A percentile compares a stretch with the other conserved stretches of the same genome.
phyloP scores from a whole-genome alignment of 1,140 invertebrate genomes.

The Acyrthosiphon pisum region DNA sequence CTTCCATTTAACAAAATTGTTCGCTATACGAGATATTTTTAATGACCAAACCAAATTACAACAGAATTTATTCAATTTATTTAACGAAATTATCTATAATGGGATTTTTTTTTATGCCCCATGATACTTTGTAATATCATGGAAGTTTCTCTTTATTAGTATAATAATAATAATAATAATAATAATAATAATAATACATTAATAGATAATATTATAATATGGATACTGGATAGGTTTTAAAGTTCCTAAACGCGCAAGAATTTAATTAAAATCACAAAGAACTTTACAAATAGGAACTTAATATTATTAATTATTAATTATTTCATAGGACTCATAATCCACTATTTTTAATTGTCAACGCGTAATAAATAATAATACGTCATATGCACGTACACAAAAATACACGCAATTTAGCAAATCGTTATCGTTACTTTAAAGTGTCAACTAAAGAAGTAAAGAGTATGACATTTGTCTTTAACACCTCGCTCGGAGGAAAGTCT shows the following conservation, averaged over 20 bases:
- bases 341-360: not conserved
- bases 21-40: no score
- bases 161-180: no score
- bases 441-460: slow-evolving; percentile 31
- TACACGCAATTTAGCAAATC: slow-evolving; percentile 11
- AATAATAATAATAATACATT: no score
- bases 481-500: not conserved
- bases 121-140: no score
- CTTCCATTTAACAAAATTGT: no score
- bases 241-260: not conserved
- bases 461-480: slow-evolving; percentile 43
- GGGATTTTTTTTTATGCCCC: no score
- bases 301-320: slow-evolving; percentile 17
- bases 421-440: slow-evolving; percentile 37
- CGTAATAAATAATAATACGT: not conserved
- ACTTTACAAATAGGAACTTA: not conserved
- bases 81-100: no score
- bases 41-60: no score
- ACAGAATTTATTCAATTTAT: no score
- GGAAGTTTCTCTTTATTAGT: not conserved
- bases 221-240: not conserved
- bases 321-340: not conserved
- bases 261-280: not conserved
- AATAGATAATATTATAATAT: not conserved
- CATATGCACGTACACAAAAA: not conserved